phyloP scores from a whole-genome alignment of 30 jellyfish, hydroid and myxozoan species.

The Calvadosia cruxmelitensis region DNA sequence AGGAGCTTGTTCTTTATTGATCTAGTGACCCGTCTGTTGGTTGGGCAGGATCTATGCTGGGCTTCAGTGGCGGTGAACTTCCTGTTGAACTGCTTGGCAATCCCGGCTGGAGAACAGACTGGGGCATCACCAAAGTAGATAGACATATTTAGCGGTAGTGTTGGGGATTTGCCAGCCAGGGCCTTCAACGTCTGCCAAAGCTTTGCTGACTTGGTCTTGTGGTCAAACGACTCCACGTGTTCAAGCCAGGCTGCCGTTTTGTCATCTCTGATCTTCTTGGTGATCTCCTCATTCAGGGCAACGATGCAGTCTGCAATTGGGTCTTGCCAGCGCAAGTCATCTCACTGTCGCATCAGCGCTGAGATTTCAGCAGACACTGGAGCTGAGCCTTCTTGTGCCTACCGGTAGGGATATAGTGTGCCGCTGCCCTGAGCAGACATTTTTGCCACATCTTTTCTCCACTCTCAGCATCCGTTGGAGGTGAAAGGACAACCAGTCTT shows the following conservation, averaged over 20 bases:
- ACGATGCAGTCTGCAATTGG: not conserved
- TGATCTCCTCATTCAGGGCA: not conserved
- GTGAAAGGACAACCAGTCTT: no score
- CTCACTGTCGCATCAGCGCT: not conserved
- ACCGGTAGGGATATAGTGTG: not conserved
- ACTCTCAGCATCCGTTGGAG: not conserved
- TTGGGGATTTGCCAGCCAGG: not conserved
- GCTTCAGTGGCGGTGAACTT: not conserved
- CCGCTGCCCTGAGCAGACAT: not conserved
- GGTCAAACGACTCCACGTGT: not conserved
- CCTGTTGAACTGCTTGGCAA: not conserved
- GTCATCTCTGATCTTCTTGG: not conserved
- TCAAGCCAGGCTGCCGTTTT: not conserved
- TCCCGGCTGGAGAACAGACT: not conserved
- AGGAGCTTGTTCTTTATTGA: not conserved
- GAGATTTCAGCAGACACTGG: not conserved
- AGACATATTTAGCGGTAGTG: not conserved
- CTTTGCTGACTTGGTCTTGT: not conserved
- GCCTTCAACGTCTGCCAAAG: not conserved
- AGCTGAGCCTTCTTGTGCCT: no score
- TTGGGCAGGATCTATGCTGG: not conserved
- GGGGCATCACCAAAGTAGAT: not conserved
- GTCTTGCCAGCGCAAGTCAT: not conserved
- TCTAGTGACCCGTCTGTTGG: not conserved
- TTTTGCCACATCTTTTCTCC: not conserved